Evolutionary conservation across 2,113 vertebrate species (phyloP).

Genomic region (Zosterops japonicus): DNA sequence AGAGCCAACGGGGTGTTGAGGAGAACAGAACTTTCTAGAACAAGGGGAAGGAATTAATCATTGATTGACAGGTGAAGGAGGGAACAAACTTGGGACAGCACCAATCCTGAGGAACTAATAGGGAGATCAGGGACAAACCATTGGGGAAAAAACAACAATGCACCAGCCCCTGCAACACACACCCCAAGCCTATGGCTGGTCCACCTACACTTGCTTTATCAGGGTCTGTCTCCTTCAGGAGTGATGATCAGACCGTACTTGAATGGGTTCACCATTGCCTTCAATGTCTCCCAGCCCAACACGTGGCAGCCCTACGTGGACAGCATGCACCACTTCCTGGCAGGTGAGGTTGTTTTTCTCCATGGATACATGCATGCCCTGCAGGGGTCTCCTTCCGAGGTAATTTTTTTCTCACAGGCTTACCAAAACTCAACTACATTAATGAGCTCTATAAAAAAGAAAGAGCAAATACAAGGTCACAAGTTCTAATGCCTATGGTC

Average conservation of each 20-base stretch:
- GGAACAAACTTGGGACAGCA: no score
- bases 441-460: background rate
- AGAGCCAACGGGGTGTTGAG: no score
- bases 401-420: background rate
- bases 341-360: constrained; percentile 73
- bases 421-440: background rate
- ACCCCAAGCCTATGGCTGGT: background rate
- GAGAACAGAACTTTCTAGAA: no score
- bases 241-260: constrained; percentile 91
- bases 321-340: constrained; percentile 86
- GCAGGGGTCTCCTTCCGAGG: background rate
- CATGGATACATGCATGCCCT: fast-evolving
- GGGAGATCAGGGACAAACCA: no score
- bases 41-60: no score
- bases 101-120: no score
- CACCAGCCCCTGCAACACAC: background rate
- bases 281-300: constrained; percentile 84
- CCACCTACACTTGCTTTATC: background rate
- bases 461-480: background rate
- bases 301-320: constrained; percentile 88
- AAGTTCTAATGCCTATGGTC: background rate
- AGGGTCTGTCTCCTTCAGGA: constrained; percentile 77
- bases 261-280: constrained; percentile 84
- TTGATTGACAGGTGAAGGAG: no score
- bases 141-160: no score